Base-by-base conservation (phyloP, 2,888 invertebrate genomes). In the Zaprionus bogoriensis region DNA sequence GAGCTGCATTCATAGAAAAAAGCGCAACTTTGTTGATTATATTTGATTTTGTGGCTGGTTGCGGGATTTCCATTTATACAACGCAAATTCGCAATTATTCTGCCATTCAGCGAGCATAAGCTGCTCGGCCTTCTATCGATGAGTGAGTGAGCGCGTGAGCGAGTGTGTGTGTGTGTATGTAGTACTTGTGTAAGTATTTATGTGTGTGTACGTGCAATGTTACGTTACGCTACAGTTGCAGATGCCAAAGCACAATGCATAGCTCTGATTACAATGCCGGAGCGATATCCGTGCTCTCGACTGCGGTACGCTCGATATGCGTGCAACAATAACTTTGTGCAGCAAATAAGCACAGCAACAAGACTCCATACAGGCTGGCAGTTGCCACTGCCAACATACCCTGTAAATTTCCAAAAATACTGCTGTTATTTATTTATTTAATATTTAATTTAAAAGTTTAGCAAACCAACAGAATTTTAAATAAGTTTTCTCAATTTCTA, bases 261-360 rank as follows among this genome's bases (percentile, higher is more conserved):
- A 10, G 25, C 52, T 32, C 51, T 54, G 68, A 68, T 68, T 55
- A 68, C 61, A 74, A 68, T 62, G 57, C 51, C 10, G 12, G 22
- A 39, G 52, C 45, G 41, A 57, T 73, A 68, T 38, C 30, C 42
- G 41, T 47, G 38, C 28, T 51, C 7, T 51, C 7, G 48, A 58
- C 61, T 51, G 14, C 27, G 25, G 25, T 51, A 58, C 41, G 67
- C 62, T 62, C 64, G 53, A 68, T 61, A 53, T 54, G 53, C 60
- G 55, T 58, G 50, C 71, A 73, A 72, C 67, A 71, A 72, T 48
- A 67, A 62, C 50, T 44, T 19, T 22, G 32, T 57, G 57, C 36
- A 45, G 14, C 45, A 53, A 53, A 42, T 25, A 25, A 20, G 52
- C 2, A 36, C 19, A 27, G 14, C 2, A 55, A 46, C 36, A 38